A percentile compares a stretch with the other conserved stretches of the same genome.
Conservation (phyloP, 2,888 invertebrate species). For the Exocentrus adspersus region DNA sequence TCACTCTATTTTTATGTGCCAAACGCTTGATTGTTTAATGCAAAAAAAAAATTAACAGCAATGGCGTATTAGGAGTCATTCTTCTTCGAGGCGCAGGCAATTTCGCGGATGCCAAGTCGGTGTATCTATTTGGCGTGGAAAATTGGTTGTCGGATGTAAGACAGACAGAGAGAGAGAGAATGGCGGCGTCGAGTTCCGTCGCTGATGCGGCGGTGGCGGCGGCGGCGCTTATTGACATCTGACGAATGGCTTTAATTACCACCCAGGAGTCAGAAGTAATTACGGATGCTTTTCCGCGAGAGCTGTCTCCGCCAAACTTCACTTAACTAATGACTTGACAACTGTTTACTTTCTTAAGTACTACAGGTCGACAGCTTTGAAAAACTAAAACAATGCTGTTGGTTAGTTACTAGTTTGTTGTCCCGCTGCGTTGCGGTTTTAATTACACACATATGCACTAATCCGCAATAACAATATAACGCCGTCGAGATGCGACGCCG, state of each 20-base stretch:
- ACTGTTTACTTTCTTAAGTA: constrained; percentile 43
- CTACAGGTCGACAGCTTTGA: constrained; percentile 4
- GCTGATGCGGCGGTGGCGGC: too few relatives aligned
- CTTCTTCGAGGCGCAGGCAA: constrained; percentile 16
- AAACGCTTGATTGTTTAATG: too few relatives aligned
- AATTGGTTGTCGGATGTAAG: constrained; percentile 32
- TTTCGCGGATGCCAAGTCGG: constrained; percentile 20
- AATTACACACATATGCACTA: constrained; percentile 10
- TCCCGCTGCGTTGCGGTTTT: not conserved
- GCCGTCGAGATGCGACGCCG: constrained; percentile 9
- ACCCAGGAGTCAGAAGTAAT: constrained; percentile 49
- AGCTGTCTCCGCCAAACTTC: constrained; percentile 43
- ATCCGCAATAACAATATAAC: constrained; percentile 11
- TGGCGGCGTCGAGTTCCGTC: too few relatives aligned
- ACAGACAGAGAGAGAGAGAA: too few relatives aligned
- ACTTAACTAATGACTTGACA: constrained; percentile 46
- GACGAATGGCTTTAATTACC: constrained; percentile 50
- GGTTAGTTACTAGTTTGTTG: not conserved
- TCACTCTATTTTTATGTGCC: too few relatives aligned
- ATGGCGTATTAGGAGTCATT: constrained; percentile 7
- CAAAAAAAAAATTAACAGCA: too few relatives aligned
- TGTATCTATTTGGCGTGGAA: constrained; percentile 34
- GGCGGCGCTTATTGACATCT: constrained; percentile 47
- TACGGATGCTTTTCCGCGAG: constrained; percentile 45
- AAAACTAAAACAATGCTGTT: not conserved